A percentile compares a stretch with the other conserved stretches of the same genome.
These are phyloP conservation scores for Gulo gulo DNA, from an alignment of 2,113 vertebrate species.

Conservation along the genomic window DNA sequence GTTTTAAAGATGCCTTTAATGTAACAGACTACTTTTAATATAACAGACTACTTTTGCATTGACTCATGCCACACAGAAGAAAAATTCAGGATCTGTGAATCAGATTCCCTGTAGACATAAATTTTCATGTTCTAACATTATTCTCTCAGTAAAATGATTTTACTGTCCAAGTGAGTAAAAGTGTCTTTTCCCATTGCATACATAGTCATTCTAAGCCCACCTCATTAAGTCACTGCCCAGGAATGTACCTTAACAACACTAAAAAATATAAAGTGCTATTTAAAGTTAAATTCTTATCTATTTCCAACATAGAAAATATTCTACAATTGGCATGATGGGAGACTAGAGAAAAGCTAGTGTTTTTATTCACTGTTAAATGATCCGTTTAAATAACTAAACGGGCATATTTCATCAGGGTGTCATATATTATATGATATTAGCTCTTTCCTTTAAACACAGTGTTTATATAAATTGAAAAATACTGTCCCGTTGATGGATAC, in stretches of 20 bases:
- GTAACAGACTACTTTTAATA: background rate
- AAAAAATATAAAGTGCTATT: slow-evolving; percentile 10
- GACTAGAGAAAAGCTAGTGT: background rate
- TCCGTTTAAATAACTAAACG: background rate
- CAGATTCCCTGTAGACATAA: background rate
- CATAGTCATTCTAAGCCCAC: background rate
- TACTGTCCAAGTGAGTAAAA: background rate
- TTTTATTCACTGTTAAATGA: background rate
- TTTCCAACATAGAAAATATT: slow-evolving; percentile 7
- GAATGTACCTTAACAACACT: background rate
- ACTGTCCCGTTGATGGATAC: background rate
- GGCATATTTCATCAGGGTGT: background rate
- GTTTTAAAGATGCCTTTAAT: background rate
- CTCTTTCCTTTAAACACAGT: background rate
- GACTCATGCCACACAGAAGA: background rate
- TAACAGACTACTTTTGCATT: background rate
- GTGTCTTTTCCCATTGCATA: background rate
- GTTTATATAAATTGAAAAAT: slow-evolving; percentile 3
- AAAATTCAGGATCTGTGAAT: background rate
- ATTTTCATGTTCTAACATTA: background rate
- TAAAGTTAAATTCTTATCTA: background rate
- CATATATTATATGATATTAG: background rate
- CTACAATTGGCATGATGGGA: background rate
- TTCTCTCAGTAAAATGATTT: background rate
- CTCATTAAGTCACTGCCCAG: background rate